phyloP scores from a whole-genome alignment of 2,888 invertebrate genomes.

The Pandemis heparana region DNA sequence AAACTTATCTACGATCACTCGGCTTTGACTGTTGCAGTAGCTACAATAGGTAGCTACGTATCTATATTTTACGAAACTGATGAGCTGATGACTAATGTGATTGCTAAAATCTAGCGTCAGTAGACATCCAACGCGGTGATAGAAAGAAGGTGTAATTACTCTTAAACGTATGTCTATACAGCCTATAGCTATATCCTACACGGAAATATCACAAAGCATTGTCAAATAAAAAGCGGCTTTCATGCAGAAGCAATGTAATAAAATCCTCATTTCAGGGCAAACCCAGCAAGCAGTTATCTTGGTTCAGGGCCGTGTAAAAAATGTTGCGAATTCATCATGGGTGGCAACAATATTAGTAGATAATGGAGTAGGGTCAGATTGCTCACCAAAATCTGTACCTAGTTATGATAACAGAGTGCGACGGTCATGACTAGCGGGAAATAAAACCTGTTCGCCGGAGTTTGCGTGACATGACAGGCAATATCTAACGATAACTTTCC shows the following conservation, averaged over 20 bases:
- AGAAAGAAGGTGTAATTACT: not conserved
- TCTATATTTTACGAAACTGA: no score
- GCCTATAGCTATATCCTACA: not conserved
- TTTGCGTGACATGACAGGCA: conserved; percentile 42
- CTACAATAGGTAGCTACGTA: no score
- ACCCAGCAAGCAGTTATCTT: conserved; percentile 24
- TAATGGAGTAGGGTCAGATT: conserved; percentile 65
- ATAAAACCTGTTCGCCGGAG: conserved; percentile 24
- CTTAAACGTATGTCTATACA: not conserved
- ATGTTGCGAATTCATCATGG: conserved; percentile 66
- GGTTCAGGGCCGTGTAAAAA: conserved; percentile 51
- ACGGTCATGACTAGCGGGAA: conserved; percentile 49
- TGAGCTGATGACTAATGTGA: no score
- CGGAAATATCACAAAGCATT: not conserved
- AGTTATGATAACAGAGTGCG: conserved; percentile 69
- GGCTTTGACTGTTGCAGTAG: no score
- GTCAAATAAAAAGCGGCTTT: conserved; percentile 20
- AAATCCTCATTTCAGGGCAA: conserved; percentile 30
- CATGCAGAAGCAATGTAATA: conserved; percentile 20
- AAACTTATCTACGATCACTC: not conserved
- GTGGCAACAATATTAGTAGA: conserved; percentile 61
- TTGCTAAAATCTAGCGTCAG: not conserved
- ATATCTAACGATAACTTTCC: conserved; percentile 50
- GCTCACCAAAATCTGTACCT: conserved; percentile 64
- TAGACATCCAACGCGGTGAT: not conserved